phyloP scores from a whole-genome alignment of 2,113 vertebrate species.

The Ursus arctos region DNA sequence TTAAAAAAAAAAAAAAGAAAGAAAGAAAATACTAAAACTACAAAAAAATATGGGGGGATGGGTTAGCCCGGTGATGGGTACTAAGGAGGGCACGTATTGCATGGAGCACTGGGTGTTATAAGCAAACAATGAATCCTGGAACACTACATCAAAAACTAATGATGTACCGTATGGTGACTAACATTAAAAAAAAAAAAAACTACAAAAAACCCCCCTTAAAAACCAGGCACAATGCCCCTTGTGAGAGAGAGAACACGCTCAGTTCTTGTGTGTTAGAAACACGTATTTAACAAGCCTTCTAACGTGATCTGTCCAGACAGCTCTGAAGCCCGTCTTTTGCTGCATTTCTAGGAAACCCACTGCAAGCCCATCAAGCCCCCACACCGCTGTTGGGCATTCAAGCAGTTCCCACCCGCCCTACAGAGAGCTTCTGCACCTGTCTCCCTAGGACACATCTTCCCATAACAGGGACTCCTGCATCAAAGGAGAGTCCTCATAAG shows the following conservation, averaged over 20 bases:
- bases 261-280: background rate
- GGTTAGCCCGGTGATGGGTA: too few relatives aligned
- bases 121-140: too few relatives aligned
- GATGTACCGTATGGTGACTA: too few relatives aligned
- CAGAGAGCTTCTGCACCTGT: background rate
- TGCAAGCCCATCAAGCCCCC: background rate
- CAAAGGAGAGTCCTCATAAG: accelerated
- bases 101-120: too few relatives aligned
- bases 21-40: background rate
- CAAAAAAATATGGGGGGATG: background rate
- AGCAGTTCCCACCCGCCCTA: background rate
- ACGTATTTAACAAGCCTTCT: background rate
- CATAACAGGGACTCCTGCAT: background rate
- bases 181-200: background rate
- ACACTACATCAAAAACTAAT: too few relatives aligned
- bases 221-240: background rate
- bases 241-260: background rate
- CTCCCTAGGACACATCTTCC: background rate
- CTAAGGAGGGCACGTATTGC: too few relatives aligned
- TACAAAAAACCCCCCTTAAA: background rate
- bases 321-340: background rate
- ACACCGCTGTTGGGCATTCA: background rate
- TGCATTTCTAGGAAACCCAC: background rate
- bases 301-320: background rate
- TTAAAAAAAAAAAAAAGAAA: too few relatives aligned